A percentile compares a stretch with the other conserved stretches of the same genome.
These are phyloP conservation scores for Andrena hattorfiana DNA, from an alignment of 2,888 invertebrate genomes.

Conservation along the genomic window DNA sequence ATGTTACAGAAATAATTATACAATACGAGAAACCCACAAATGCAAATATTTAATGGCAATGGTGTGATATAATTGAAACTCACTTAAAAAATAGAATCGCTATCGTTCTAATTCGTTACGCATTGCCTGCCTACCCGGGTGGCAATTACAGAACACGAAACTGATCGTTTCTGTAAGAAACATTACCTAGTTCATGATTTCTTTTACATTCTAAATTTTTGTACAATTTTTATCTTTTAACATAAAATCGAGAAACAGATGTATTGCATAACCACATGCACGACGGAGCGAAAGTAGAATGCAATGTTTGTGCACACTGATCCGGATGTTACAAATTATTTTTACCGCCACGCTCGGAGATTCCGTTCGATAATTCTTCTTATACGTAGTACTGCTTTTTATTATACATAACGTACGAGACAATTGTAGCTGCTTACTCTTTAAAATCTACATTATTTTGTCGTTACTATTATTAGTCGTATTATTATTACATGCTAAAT, in stretches of 20 bases:
- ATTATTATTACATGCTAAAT: slow-evolving; percentile 52
- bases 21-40: slow-evolving; percentile 76
- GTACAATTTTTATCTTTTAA: slow-evolving; percentile 62
- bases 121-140: slow-evolving; percentile 18
- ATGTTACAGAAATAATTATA: slow-evolving; percentile 79
- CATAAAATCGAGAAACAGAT: slow-evolving; percentile 47
- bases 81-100: slow-evolving; percentile 59
- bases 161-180: slow-evolving; percentile 20
- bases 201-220: slow-evolving; percentile 61
- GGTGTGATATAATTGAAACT: slow-evolving; percentile 63
- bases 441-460: slow-evolving; percentile 56
- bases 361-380: slow-evolving; percentile 34
- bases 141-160: slow-evolving; percentile 35
- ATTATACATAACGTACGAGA: slow-evolving; percentile 53
- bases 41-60: slow-evolving; percentile 75
- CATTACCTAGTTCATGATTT: slow-evolving; percentile 40
- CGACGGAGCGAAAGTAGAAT: slow-evolving; percentile 24
- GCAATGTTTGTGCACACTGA: slow-evolving; percentile 40
- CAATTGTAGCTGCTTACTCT: slow-evolving; percentile 52
- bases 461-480: slow-evolving; percentile 28
- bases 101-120: slow-evolving; percentile 33
- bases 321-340: slow-evolving; percentile 39
- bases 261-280: slow-evolving; percentile 28
- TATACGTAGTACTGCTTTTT: slow-evolving; percentile 43
- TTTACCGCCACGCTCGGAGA: slow-evolving; percentile 32